These are phyloP conservation scores for Crotophaga sulcirostris DNA, from an alignment of 2,113 vertebrate species.

Conservation along the genomic window DNA sequence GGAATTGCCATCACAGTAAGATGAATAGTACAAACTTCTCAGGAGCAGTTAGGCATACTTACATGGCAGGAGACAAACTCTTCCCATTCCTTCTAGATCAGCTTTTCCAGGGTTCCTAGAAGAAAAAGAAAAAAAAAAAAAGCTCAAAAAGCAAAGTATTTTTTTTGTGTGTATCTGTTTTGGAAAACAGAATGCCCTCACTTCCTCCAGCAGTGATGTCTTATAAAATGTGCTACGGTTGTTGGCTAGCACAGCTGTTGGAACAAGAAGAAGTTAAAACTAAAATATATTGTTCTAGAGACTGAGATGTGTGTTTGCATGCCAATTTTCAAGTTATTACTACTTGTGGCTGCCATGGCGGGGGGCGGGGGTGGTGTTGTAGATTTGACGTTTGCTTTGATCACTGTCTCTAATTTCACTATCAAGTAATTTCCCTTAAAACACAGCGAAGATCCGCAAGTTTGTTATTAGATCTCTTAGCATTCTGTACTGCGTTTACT, in stretches of 20 bases:
- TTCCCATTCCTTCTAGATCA: background rate
- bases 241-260: background rate
- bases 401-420: conserved; percentile 10
- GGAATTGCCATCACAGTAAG: background rate
- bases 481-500: conserved; percentile 63
- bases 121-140: background rate
- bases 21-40: background rate
- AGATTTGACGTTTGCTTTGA: conserved; percentile 40
- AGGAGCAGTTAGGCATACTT: background rate
- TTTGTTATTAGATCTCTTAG: conserved; percentile 47
- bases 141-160: background rate
- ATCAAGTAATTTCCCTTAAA: background rate
- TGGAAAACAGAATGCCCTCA: background rate
- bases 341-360: background rate
- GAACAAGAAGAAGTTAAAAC: background rate
- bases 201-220: background rate
- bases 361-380: background rate
- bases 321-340: conserved; percentile 33
- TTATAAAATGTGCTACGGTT: background rate
- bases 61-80: background rate
- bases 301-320: conserved; percentile 11
- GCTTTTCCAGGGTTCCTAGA: background rate
- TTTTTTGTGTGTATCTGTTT: background rate
- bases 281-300: background rate
- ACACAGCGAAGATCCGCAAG: conserved; percentile 13